Evolutionary conservation across 1,140 invertebrate genomes (phyloP).

Genomic region (Ylistrum balloti): DNA sequence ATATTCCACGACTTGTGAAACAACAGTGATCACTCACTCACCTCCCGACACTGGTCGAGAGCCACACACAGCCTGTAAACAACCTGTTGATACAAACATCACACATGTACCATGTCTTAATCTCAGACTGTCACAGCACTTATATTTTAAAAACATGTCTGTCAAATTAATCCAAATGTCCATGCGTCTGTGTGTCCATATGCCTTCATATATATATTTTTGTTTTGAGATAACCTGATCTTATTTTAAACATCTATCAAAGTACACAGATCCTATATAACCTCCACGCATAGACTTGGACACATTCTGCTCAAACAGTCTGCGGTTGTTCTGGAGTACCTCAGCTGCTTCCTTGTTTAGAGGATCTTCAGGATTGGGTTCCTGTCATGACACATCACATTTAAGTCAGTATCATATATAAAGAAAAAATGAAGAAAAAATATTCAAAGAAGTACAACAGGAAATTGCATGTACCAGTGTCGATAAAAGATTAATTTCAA

Average conservation of each 20-base stretch:
- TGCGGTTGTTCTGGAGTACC: constrained; percentile 95
- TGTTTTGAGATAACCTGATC: neutral
- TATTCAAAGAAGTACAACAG: no score
- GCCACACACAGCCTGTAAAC: constrained; percentile 21
- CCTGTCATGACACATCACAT: constrained; percentile 84
- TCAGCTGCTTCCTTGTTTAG: constrained; percentile 99
- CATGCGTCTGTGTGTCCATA: neutral
- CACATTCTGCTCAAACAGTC: constrained; percentile 98
- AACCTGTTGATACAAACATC: neutral
- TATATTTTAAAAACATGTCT: neutral
- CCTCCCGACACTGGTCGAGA: neutral
- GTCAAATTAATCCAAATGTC: neutral
- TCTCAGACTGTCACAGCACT: neutral
- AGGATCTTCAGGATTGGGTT: constrained; percentile 99
- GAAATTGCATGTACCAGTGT: no score
- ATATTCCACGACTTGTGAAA: neutral
- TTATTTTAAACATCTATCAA: constrained; percentile 98
- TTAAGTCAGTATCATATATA: no score
- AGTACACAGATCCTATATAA: constrained; percentile 95
- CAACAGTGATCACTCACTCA: neutral
- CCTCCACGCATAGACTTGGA: constrained; percentile 97
- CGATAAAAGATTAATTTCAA: no score
- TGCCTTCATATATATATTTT: neutral
- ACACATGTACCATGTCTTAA: neutral
- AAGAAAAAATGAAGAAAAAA: no score